Conservation (phyloP, 2,888 invertebrate species). For the Pristionchus maxplancki region DNA sequence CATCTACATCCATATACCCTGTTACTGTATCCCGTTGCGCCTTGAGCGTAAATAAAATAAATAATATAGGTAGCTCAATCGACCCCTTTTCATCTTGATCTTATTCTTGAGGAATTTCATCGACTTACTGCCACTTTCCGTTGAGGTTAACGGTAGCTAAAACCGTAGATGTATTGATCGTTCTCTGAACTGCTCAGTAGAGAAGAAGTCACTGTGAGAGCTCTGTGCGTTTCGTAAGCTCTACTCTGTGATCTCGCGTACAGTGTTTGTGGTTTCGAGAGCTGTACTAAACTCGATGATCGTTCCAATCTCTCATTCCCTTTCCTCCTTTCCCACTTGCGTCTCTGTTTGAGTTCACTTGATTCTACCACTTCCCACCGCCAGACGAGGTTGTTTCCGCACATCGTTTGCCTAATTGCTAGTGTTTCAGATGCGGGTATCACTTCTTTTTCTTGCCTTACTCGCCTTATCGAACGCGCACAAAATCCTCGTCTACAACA, state of each 20-base stretch:
- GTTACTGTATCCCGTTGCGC: too few relatives aligned
- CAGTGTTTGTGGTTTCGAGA: not conserved
- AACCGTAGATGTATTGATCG: too few relatives aligned
- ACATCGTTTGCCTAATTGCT: not conserved
- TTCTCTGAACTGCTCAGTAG: not conserved
- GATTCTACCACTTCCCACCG: not conserved
- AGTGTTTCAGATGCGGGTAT: slow-evolving; percentile 3
- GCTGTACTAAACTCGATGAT: not conserved
- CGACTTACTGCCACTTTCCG: too few relatives aligned
- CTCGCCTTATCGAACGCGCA: not conserved
- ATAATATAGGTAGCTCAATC: too few relatives aligned
- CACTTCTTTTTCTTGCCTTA: not conserved
- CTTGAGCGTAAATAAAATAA: too few relatives aligned
- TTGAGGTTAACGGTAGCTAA: too few relatives aligned
- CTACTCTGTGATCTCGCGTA: not conserved
- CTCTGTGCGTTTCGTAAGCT: not conserved
- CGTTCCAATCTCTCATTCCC: not conserved
- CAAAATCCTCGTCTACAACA: slow-evolving; percentile 32
- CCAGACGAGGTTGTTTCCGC: not conserved
- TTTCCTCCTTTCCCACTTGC: too few relatives aligned
- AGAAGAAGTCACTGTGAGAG: not conserved
- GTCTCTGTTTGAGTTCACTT: not conserved
- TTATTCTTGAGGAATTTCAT: too few relatives aligned
- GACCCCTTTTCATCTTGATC: too few relatives aligned
- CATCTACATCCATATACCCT: too few relatives aligned